These are phyloP conservation scores for Limenitis camilla DNA, from an alignment of 2,888 invertebrate genomes.

Conservation along the genomic window DNA sequence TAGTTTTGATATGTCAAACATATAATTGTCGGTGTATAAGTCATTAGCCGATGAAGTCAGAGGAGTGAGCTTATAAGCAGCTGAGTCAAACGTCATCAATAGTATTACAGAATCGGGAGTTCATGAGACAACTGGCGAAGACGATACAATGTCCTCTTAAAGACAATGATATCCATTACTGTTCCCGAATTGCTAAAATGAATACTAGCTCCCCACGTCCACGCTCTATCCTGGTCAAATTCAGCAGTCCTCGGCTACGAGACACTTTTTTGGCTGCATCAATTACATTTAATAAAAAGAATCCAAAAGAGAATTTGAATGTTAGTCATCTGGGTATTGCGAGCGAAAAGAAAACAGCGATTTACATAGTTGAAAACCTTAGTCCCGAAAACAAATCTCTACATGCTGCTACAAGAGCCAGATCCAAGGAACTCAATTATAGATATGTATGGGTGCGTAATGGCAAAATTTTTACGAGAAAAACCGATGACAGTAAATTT, in stretches of 20 bases:
- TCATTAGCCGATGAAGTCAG: too few species aligned
- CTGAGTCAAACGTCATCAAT: too few species aligned
- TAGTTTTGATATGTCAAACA: too few species aligned
- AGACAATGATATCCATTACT: constrained; percentile 14
- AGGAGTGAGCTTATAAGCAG: too few species aligned
- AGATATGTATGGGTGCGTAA: constrained; percentile 29
- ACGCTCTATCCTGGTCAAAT: constrained; percentile 20
- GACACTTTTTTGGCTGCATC: constrained; percentile 22
- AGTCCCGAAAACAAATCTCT: constrained; percentile 25
- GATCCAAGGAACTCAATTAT: constrained; percentile 24
- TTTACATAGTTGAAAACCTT: constrained; percentile 28
- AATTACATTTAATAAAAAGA: constrained; percentile 19
- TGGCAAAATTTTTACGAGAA: constrained; percentile 23
- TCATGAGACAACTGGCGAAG: neutral
- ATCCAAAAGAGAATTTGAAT: constrained; percentile 17
- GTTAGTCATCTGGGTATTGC: constrained; percentile 24
- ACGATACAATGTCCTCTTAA: constrained; percentile 11
- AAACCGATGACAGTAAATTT: constrained; percentile 13
- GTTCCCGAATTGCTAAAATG: constrained; percentile 25
- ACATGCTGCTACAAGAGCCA: constrained; percentile 27
- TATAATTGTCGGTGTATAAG: too few species aligned
- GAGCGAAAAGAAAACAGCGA: constrained; percentile 13
- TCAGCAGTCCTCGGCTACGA: constrained; percentile 19
- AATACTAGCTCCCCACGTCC: constrained; percentile 18
- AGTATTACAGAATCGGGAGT: too few species aligned